These are phyloP conservation scores for Euura saliciscinereae DNA, from an alignment of 1,140 invertebrate genomes.

Conservation along the genomic window DNA sequence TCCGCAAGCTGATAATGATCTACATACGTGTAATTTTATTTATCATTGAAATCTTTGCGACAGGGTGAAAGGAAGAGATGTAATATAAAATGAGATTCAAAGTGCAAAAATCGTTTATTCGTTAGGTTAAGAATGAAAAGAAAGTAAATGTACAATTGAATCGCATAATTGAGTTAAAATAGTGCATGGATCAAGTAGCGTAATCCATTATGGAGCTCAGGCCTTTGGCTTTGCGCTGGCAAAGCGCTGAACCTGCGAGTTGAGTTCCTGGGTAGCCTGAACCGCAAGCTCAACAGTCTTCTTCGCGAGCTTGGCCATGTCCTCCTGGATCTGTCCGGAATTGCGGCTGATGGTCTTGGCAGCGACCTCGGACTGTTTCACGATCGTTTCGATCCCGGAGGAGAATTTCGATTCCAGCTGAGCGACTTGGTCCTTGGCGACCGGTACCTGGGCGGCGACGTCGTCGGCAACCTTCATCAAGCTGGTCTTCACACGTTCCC, in stretches of 20 bases:
- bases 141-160: no score
- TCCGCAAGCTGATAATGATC: no score
- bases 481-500: slow-evolving; percentile 36
- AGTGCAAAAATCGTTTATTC: no score
- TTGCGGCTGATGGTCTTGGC: slow-evolving; percentile 38
- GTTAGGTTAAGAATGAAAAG: no score
- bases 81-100: no score
- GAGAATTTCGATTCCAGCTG: slow-evolving; percentile 40
- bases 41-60: no score
- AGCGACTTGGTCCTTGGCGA: slow-evolving; percentile 39
- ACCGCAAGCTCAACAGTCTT: slow-evolving; percentile 45
- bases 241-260: slow-evolving; percentile 32
- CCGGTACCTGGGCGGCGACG: slow-evolving; percentile 35
- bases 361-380: slow-evolving; percentile 41
- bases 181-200: no score
- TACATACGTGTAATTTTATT: no score
- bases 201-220: no score
- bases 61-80: no score
- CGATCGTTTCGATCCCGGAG: slow-evolving; percentile 37
- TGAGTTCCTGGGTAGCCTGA: slow-evolving; percentile 40
- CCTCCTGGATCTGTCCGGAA: slow-evolving; percentile 40
- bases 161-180: no score
- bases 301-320: slow-evolving; percentile 45
- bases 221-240: no score
- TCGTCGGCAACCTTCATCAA: slow-evolving; percentile 38